Conservation (phyloP, 2,113 vertebrate genomes). For the Ammospiza caudacuta region DNA sequence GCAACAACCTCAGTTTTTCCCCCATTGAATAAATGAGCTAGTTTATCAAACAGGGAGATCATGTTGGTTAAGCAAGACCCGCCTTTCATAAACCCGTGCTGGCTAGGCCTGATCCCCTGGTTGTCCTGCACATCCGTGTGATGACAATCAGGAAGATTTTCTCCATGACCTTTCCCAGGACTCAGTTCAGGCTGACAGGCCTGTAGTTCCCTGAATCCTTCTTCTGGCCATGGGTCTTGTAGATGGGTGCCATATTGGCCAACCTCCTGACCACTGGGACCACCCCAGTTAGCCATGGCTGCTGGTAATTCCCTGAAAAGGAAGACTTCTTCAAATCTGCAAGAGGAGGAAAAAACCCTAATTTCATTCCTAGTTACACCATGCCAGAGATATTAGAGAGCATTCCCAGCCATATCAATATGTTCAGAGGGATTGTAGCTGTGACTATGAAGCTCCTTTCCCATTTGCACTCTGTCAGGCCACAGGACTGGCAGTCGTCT, state of each 20-base stretch:
- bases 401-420: neutral
- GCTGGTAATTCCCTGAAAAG: neutral
- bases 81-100: neutral
- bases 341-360: neutral
- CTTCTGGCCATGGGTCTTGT: neutral
- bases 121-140: neutral
- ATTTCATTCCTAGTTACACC: neutral
- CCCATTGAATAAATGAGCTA: accelerated
- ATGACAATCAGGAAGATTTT: neutral
- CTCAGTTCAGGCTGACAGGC: neutral
- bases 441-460: neutral
- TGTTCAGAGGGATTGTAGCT: neutral
- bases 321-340: neutral
- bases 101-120: neutral
- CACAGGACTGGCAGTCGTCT: neutral
- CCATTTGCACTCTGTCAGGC: neutral
- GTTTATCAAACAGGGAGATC: neutral
- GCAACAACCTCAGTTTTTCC: neutral
- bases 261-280: neutral
- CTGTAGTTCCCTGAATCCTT: accelerated
- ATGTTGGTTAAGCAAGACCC: neutral
- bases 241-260: accelerated
- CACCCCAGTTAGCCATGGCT: accelerated
- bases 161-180: neutral
- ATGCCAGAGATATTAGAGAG: neutral